Evolutionary conservation across 2,888 invertebrate genomes (phyloP).

Genomic region (Cenopis cana): DNA sequence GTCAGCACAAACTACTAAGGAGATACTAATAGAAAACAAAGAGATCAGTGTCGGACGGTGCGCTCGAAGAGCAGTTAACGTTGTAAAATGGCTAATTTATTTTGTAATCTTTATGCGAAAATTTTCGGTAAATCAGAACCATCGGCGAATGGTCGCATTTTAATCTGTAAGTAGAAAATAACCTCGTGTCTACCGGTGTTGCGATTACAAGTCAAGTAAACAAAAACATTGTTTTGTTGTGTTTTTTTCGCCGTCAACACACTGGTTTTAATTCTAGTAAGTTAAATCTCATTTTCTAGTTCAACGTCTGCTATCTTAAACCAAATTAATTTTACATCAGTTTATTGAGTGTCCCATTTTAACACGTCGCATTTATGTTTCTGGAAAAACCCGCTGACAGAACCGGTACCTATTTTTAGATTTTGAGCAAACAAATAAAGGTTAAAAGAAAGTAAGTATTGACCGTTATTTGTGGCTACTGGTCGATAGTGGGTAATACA

Average conservation of each 20-base stretch:
- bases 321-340: constrained; percentile 1
- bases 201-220: too few species aligned
- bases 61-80: neutral
- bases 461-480: too few species aligned
- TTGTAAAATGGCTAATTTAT: constrained; percentile 26
- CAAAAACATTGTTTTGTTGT: too few species aligned
- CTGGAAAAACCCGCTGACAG: neutral
- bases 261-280: too few species aligned
- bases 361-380: neutral
- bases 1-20: too few species aligned
- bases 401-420: constrained; percentile 2
- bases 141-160: constrained; percentile 12
- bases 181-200: too few species aligned
- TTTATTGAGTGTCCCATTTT: neutral
- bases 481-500: too few species aligned
- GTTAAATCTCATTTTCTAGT: too few species aligned
- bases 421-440: neutral
- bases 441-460: too few species aligned
- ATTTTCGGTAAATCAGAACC: constrained; percentile 33
- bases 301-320: neutral
- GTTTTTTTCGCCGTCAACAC: too few species aligned
- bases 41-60: neutral
- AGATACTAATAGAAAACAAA: neutral
- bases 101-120: constrained; percentile 22
- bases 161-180: constrained; percentile 24